These are phyloP conservation scores for Tigriopus californicus DNA, from an alignment of 2,888 invertebrate genomes.

Conservation along the genomic window DNA sequence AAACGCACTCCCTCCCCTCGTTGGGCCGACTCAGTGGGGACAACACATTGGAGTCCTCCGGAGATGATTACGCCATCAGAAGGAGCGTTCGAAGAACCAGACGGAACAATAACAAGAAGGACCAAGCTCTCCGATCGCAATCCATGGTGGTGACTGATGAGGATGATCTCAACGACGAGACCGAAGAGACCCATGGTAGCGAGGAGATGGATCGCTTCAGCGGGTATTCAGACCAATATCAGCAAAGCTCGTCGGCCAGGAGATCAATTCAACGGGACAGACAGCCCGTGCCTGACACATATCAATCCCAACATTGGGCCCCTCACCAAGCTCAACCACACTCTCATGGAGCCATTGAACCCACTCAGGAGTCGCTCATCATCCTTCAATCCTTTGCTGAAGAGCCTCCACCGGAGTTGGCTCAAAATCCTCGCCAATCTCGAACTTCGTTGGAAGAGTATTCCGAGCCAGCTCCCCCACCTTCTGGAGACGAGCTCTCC, in stretches of 20 bases:
- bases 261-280: too few relatives aligned
- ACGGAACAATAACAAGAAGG: background rate
- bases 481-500: too few relatives aligned
- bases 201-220: background rate
- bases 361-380: too few relatives aligned
- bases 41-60: conserved; percentile 5
- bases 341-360: too few relatives aligned
- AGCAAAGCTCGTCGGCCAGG: background rate
- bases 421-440: too few relatives aligned
- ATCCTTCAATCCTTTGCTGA: too few relatives aligned
- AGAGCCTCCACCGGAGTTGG: too few relatives aligned
- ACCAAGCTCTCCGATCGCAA: background rate
- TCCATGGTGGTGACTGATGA: background rate
- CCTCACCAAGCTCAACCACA: too few relatives aligned
- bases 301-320: too few relatives aligned
- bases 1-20: conserved; percentile 3
- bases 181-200: background rate
- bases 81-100: background rate
- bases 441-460: too few relatives aligned
- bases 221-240: background rate
- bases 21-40: conserved; percentile 9
- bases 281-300: too few relatives aligned
- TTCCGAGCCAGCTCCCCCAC: too few relatives aligned
- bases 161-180: background rate
- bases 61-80: conserved; percentile 1